Conservation (phyloP, 1,140 invertebrate genomes). For the Sogatella furcifera region DNA sequence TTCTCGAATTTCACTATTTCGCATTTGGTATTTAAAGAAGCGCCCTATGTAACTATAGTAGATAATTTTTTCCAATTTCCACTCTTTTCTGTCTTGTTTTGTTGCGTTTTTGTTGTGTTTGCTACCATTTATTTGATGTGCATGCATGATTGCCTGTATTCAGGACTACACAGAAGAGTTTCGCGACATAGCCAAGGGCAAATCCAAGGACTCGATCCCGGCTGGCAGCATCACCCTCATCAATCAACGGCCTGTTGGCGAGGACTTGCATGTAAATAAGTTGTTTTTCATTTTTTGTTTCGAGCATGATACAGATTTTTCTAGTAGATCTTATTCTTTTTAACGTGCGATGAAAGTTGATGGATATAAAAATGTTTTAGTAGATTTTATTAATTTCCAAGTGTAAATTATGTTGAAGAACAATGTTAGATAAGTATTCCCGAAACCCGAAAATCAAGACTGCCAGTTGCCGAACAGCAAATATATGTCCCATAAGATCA, state of each 20-base stretch:
- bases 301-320: neutral
- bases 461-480: no score
- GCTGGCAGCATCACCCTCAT: constrained; percentile 91
- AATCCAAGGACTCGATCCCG: constrained; percentile 78
- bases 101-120: constrained; percentile 32
- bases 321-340: no score
- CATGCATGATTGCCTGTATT: constrained; percentile 15
- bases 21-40: no score
- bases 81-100: neutral
- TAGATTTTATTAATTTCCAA: no score
- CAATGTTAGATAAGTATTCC: no score
- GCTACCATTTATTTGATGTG: constrained; percentile 11
- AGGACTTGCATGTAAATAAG: constrained; percentile 78
- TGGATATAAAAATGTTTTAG: no score
- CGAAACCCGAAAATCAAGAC: no score
- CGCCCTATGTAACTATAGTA: no score
- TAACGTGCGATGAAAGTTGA: no score
- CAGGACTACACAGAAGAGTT: constrained; percentile 96
- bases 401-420: no score
- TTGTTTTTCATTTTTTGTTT: neutral
- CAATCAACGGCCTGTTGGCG: constrained; percentile 87
- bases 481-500: no score
- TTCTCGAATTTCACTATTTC: no score
- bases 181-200: constrained; percentile 88
- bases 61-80: neutral